phyloP scores from a whole-genome alignment of 2,113 vertebrate genomes.

The Zosterops japonicus region DNA sequence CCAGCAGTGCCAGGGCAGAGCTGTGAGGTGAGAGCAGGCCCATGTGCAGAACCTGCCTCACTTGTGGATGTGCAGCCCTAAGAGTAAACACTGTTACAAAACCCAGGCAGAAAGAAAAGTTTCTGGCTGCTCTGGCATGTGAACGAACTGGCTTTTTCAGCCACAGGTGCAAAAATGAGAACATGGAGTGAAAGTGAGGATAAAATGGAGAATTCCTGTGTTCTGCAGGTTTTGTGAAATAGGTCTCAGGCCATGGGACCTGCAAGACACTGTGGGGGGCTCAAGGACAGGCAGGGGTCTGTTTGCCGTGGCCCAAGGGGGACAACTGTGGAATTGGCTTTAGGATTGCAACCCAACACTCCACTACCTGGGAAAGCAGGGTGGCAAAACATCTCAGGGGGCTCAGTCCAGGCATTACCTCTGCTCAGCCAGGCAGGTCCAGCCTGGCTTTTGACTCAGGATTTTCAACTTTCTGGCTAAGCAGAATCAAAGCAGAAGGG shows the following conservation, averaged over 20 bases:
- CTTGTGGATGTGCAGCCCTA: not conserved
- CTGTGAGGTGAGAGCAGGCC: not conserved
- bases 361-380: not conserved
- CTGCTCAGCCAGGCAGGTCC: not conserved
- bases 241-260: not conserved
- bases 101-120: not conserved
- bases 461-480: not conserved
- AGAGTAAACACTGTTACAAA: not conserved
- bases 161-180: conserved; percentile 29
- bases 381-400: not conserved
- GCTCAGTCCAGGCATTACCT: not conserved
- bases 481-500: not conserved
- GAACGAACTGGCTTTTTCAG: conserved; percentile 46
- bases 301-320: not conserved
- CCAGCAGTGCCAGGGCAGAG: not conserved
- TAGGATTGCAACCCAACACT: not conserved
- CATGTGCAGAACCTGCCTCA: not conserved
- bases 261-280: not conserved
- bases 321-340: not conserved
- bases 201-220: not conserved
- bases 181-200: not conserved
- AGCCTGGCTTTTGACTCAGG: not conserved
- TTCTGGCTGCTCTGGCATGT: conserved; percentile 14
- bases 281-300: not conserved
- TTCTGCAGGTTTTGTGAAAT: conserved; percentile 3